Base-by-base conservation (phyloP, 2,113 vertebrate genomes). In the Microcebus murinus region DNA sequence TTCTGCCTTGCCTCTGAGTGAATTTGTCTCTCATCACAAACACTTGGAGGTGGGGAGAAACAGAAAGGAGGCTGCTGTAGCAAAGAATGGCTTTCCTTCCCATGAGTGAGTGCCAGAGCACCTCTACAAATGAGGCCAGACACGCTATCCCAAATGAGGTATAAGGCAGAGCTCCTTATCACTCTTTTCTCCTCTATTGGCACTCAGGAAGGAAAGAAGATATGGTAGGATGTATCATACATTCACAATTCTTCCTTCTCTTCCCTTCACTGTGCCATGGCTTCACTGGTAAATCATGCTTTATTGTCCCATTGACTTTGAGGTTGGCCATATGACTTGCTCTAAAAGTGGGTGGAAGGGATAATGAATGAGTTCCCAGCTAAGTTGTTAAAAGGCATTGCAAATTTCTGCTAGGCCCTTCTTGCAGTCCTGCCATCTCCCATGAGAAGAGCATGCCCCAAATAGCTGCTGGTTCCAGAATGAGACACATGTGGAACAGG, bases 231-330 rank as follows among this genome's bases (percentile, higher is more conserved):
- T 34, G 20, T 85, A 29, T 59, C 50, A 50, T 14, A 90, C 80
- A 23, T 52, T 90, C 67, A 76, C n/a, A 82, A 11, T 85, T 93
- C 31, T 80, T 70, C 65, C 52, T 71, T 87, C 34, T 88, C 57
- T 71, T 88, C 77, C 67, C 31, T 85, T 76, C 25, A 36, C 36
- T 42, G 23, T 74, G 34, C 15, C 73, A 76, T 42, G 45, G 70
- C 57, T 96, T 85, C 55, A 39, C 20, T 74, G 29, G 68, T 39
- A 83, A 67, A 67, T 59, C 80, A 65, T 70, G 68, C 27, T 90
- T 90, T 70, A 90, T 76, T 94, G 42, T 92, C 70, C 50, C 77
- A 25, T 36, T 83, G 42, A 94, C 63, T 92, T 88, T 85, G 36
- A 91, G 8, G 8, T 76, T 95, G 31, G 5, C 18, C 52, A n/a